Evolutionary conservation across 2,888 invertebrate species (phyloP).

Genomic region (Teleogryllus oceanicus): DNA sequence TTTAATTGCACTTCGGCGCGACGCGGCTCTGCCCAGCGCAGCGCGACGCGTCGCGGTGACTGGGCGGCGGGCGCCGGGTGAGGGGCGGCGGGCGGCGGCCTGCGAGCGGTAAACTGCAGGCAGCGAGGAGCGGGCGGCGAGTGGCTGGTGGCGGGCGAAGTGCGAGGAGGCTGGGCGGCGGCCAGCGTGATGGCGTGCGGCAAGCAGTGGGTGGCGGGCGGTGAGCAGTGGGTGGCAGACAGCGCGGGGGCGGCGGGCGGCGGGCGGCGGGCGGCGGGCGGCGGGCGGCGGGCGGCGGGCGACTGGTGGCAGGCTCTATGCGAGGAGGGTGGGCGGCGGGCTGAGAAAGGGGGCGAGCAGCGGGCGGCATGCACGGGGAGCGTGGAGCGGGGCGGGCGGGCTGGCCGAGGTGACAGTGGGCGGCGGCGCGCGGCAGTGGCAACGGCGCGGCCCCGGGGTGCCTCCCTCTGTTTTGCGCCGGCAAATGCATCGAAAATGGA

Average conservation of each 20-base stretch:
- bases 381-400: too few species aligned
- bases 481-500: slow-evolving; percentile 18
- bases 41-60: not conserved
- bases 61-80: not conserved
- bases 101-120: not conserved
- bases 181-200: not conserved
- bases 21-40: not conserved
- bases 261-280: not conserved
- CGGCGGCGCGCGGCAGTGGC: not conserved
- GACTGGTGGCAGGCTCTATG: too few species aligned
- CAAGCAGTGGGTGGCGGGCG: not conserved
- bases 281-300: not conserved
- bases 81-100: not conserved
- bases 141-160: too few species aligned
- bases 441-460: not conserved
- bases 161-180: too few species aligned
- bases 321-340: too few species aligned
- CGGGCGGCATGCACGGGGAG: too few species aligned
- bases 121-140: too few species aligned
- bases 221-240: not conserved
- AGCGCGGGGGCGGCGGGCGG: not conserved
- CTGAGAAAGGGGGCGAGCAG: too few species aligned
- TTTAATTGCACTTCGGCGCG: not conserved
- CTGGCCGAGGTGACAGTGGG: not conserved
- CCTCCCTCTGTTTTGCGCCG: not conserved